Evolutionary conservation across 2,113 vertebrate species (phyloP), one percentile per base, ranked within the genome.

Genomic region (Phalacrocorax pelagicus): DNA sequence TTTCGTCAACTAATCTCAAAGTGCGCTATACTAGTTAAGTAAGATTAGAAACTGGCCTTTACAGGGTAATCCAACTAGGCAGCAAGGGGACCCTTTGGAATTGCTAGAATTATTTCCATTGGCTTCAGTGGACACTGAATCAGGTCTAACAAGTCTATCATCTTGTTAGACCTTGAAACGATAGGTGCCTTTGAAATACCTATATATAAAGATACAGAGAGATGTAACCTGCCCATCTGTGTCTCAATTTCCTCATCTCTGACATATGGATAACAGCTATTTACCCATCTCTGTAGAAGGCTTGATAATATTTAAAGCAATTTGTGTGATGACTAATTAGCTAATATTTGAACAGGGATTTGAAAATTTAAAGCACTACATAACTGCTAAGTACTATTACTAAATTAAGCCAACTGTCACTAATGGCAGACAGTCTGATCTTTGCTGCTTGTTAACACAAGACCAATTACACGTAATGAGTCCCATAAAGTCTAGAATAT

Each of bases 371-470:
- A 86, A 96, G 88, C 59, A 81, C 83, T 86, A 88, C 67, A 87
- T 75, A 86, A 81, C 85, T 91, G 81, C 92, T 96, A 95, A 97
- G 88, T 84, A 94, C 67, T 86, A 78, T 54, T 94, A 92, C 88
- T 92, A 96, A 96, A 93, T 96, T 95, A 94, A 96, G 66, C 77
- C 95, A 96, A 32, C 88, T 94, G 92, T 96, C 94, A 93, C 86
- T 87, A 84, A 82, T 71, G 66, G 77, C 75, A 97, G 70, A 91
- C 83, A 95, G 40, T 72, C 84, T 94, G 86, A 90, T 95, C 92
- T 82, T 92, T 0, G 0, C 61, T 88, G 84, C 84, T 67, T 96
- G 96, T 96, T 97, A 95, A 97, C 88, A 94, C 55, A 86, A 88
- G 86, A 84, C 75, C 84, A 96, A 58, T 87, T 92, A 91, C 58